A percentile compares a stretch with the other conserved stretches of the same genome.
Conservation (phyloP, 1,140 invertebrate species). For the Calycopis cecrops region DNA sequence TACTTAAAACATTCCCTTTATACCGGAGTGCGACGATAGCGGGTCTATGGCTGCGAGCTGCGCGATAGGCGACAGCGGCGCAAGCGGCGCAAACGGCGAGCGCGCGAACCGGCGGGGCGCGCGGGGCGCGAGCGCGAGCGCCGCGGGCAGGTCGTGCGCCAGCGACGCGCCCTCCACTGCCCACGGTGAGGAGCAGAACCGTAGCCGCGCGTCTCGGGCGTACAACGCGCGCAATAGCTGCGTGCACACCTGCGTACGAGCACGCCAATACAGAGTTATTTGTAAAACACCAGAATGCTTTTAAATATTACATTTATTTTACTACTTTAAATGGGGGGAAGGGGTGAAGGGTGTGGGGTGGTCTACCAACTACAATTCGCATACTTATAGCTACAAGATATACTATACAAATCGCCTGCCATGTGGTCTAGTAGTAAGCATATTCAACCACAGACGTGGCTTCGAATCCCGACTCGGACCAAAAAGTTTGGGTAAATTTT, state of each 20-base stretch:
- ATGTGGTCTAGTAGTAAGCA: too few species aligned
- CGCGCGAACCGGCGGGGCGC: constrained; percentile 22
- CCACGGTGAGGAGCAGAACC: constrained; percentile 50
- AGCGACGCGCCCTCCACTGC: constrained; percentile 37
- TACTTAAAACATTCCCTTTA: constrained; percentile 6
- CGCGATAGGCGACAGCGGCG: constrained; percentile 16
- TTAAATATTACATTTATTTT: too few species aligned
- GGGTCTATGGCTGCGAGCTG: constrained; percentile 3
- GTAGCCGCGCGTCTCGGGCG: constrained; percentile 81
- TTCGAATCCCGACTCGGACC: too few species aligned
- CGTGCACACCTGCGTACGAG: constrained; percentile 76
- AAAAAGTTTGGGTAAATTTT: too few species aligned
- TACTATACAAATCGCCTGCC: too few species aligned
- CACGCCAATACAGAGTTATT: too few species aligned
- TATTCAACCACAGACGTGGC: too few species aligned
- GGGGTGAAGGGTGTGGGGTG: too few species aligned
- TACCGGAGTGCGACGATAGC: neutral
- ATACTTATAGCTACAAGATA: too few species aligned
- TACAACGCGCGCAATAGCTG: constrained; percentile 87
- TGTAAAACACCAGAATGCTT: too few species aligned
- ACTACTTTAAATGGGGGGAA: too few species aligned
- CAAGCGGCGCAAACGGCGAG: constrained; percentile 11
- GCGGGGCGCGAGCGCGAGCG: constrained; percentile 27
- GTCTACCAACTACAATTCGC: too few species aligned
- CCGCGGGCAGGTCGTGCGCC: constrained; percentile 28